Base-by-base conservation (phyloP, 2,113 vertebrate species). In the Colaptes auratus region DNA sequence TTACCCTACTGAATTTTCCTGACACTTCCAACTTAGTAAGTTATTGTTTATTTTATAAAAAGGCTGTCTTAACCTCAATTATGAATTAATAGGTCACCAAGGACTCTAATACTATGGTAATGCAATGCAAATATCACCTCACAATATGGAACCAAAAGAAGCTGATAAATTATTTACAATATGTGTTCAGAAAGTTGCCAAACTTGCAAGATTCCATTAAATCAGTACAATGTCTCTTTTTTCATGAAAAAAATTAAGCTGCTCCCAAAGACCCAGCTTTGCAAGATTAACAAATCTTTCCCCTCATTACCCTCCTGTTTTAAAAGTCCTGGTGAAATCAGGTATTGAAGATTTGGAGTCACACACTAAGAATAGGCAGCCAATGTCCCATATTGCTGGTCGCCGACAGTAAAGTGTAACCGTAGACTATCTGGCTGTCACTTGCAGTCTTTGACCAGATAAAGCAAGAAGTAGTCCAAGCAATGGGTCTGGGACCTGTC, bases 21-120 rank as follows among this genome's bases (percentile, higher is more conserved):
- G 66, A 87, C 17, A 35, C 30, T 92, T 85, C 35, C 81, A 90
- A 78, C 61, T 82, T 81, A 46, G 24, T 59, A 66, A 46, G 50
- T 85, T 82, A 16, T 66, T 94, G 84, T 89, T 92, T 92, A n/a
- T 76, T 94, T 92, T 71, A 79, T 59, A 75, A 73, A 89, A 91
- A 91, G 35, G 7, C 55, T 93, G 24, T 67, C 52, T 93, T 90
- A 73, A 60, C 65, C 59, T 93, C 82, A 55, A 24, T 60, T 94
- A 82, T 82, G 69, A 93, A 88, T 81, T 82, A 86, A 88, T 30
- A 71, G 30, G 42, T 88, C 78, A 89, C 86, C n/a, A 67, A 81
- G 55, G 71, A 89, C 88, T 82, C 55, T 53, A 84, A 83, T 67
- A 35, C 30, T 56, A 52, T 35, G 21, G 46, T 82, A 92, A 92